phyloP scores from a whole-genome alignment of 2,113 vertebrate species.

The Columba janthina region DNA sequence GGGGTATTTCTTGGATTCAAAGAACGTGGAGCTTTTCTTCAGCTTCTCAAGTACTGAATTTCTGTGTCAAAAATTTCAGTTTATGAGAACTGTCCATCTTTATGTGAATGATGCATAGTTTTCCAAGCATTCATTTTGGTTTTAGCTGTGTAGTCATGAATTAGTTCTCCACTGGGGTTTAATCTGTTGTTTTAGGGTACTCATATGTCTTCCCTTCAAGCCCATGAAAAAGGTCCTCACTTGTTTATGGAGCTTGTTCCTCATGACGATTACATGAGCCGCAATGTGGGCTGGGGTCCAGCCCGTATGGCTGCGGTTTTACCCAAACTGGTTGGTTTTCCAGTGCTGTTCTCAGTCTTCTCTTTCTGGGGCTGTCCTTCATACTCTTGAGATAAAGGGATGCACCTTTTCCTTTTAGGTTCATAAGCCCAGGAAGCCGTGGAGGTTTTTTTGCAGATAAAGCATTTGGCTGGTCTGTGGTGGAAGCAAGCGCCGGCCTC shows the following conservation, averaged over 20 bases:
- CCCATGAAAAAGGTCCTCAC: neutral
- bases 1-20: neutral
- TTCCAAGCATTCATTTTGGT: neutral
- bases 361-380: neutral
- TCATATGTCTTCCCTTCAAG: neutral
- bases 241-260: neutral
- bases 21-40: neutral
- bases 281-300: neutral
- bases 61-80: neutral
- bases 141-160: neutral
- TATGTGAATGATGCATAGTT: neutral
- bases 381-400: neutral
- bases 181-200: neutral
- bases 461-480: neutral
- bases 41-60: neutral
- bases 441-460: neutral
- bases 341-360: neutral
- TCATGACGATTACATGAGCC: neutral
- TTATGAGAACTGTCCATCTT: neutral
- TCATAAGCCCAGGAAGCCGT: neutral
- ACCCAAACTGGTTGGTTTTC: neutral
- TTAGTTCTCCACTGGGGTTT: neutral
- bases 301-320: neutral
- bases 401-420: neutral
- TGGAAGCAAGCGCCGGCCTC: neutral